These are phyloP conservation scores for Pelmatolapia mariae DNA, from an alignment of 2,113 vertebrate species.

Conservation along the genomic window DNA sequence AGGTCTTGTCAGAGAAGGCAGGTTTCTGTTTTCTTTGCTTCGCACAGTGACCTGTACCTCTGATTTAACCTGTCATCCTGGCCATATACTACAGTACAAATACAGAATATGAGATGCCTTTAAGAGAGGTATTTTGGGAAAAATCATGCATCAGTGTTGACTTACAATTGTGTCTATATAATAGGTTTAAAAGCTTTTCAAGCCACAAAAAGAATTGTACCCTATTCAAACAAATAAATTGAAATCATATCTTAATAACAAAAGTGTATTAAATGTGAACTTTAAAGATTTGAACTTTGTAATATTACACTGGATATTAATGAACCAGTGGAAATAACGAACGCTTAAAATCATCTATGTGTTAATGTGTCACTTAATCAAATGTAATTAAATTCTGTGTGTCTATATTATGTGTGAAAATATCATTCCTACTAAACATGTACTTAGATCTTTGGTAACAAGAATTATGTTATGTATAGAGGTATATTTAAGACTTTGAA, in stretches of 20 bases:
- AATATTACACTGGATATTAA: background rate
- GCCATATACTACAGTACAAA: background rate
- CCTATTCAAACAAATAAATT: background rate
- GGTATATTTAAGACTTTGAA: background rate
- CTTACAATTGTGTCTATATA: background rate
- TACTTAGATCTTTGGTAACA: background rate
- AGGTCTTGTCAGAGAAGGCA: background rate
- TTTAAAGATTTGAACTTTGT: background rate
- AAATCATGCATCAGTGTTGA: background rate
- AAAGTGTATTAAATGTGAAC: background rate
- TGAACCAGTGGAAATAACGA: background rate
- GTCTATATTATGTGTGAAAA: background rate
- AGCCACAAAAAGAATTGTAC: fast-evolving
- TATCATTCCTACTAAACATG: background rate
- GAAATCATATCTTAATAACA: background rate
- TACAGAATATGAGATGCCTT: background rate
- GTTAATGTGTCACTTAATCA: background rate
- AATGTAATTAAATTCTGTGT: background rate
- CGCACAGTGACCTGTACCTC: background rate
- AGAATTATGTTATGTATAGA: background rate
- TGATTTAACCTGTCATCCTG: background rate
- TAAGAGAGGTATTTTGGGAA: background rate
- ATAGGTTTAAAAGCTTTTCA: background rate
- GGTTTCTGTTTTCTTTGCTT: background rate
- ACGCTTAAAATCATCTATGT: background rate